phyloP scores from a whole-genome alignment of 2,797 vertebrate species.

The Aldrovandia affinis region DNA sequence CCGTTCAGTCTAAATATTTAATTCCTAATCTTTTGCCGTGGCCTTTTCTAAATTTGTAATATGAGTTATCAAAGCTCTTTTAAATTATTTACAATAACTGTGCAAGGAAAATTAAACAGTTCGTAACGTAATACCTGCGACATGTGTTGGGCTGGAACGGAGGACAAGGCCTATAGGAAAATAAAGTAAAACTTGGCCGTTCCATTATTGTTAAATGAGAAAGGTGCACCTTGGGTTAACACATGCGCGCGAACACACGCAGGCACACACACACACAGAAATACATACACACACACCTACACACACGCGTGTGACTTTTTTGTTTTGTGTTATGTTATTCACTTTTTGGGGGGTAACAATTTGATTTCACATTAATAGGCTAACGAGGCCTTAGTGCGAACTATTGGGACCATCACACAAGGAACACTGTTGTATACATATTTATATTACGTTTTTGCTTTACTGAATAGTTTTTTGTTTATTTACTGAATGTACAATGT shows the following conservation, averaged over 20 bases:
- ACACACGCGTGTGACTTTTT: background rate
- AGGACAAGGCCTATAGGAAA: constrained; percentile 1
- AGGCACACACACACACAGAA: too few relatives aligned
- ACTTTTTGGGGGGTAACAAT: background rate
- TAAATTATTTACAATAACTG: constrained; percentile 89
- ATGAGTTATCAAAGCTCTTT: constrained; percentile 84
- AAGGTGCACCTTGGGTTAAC: background rate
- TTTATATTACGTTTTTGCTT: too few relatives aligned
- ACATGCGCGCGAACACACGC: too few relatives aligned
- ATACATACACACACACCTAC: background rate
- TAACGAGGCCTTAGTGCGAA: constrained; percentile 3
- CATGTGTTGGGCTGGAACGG: constrained; percentile 57
- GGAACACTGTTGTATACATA: background rate
- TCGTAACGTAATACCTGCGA: constrained; percentile 76
- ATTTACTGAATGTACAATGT: too few relatives aligned
- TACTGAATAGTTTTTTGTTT: too few relatives aligned
- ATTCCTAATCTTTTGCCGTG: constrained; percentile 73
- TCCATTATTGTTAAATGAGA: constrained; percentile 1
- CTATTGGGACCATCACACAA: background rate
- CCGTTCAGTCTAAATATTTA: constrained; percentile 84
- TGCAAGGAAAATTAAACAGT: constrained; percentile 76
- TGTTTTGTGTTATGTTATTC: background rate
- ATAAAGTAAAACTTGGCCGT: background rate
- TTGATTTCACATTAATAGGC: too few relatives aligned
- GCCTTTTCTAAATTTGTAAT: constrained; percentile 87